phyloP scores from a whole-genome alignment of 1,140 invertebrate genomes.

The Rhagoletis pomonella region DNA sequence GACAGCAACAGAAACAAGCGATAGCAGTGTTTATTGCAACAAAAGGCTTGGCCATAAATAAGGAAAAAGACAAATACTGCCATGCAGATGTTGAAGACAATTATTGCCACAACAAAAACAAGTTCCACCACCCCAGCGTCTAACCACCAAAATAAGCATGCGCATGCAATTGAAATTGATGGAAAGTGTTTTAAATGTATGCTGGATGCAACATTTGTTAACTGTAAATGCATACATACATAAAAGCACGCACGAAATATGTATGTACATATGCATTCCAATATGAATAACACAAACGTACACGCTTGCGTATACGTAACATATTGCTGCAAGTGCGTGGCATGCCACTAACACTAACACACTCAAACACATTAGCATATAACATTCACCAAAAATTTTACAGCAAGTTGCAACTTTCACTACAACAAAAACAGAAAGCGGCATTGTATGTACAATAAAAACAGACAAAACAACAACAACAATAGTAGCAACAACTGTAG shows the following conservation, averaged over 20 bases:
- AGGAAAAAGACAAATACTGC: background rate
- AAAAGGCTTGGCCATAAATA: background rate
- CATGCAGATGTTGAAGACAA: no score
- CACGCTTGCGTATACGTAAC: slow-evolving; percentile 22
- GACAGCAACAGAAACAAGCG: slow-evolving; percentile 10
- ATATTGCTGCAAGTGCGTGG: background rate
- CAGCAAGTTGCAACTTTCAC: slow-evolving; percentile 39
- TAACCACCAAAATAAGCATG: background rate
- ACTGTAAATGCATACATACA: background rate
- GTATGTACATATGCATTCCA: background rate
- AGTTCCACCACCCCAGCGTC: no score
- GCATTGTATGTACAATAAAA: slow-evolving; percentile 37
- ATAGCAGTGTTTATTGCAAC: background rate
- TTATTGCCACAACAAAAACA: no score
- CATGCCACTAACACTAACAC: background rate
- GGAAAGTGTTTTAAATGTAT: slow-evolving; percentile 44
- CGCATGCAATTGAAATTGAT: slow-evolving; percentile 30
- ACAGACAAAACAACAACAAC: background rate
- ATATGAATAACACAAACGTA: background rate
- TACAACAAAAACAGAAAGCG: background rate
- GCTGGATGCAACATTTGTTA: background rate
- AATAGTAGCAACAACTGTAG: background rate
- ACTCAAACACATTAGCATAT: background rate
- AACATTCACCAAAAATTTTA: background rate
- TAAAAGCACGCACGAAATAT: background rate